Evolutionary conservation across 2,113 vertebrate genomes (phyloP).

Genomic region (Lepus europaeus): DNA sequence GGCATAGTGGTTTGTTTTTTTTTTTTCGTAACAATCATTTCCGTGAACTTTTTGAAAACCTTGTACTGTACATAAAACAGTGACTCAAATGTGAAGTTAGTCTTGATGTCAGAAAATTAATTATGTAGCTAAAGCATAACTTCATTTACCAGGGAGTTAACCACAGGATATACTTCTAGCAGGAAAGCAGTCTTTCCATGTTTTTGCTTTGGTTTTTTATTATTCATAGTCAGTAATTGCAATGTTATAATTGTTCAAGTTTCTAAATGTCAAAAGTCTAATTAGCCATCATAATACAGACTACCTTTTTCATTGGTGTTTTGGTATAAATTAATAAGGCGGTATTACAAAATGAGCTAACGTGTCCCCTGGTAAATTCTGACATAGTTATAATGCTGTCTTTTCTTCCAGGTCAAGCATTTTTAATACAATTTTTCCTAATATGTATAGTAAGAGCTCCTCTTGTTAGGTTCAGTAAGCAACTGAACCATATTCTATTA

Average conservation of each 20-base stretch:
- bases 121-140: neutral
- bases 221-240: conserved; percentile 55
- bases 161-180: neutral
- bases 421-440: conserved; percentile 68
- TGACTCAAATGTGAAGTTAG: neutral
- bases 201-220: neutral
- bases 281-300: conserved; percentile 64
- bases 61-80: neutral
- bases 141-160: conserved; percentile 58
- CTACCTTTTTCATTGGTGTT: conserved; percentile 70
- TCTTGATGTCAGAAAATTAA: neutral
- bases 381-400: conserved; percentile 52
- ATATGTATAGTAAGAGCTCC: neutral
- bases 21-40: too few relatives aligned
- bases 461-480: conserved; percentile 54
- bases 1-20: too few relatives aligned
- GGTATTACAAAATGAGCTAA: conserved; percentile 51
- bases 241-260: conserved; percentile 30
- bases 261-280: conserved; percentile 58
- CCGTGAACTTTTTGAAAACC: too few relatives aligned
- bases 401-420: conserved; percentile 67
- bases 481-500: conserved; percentile 52
- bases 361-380: conserved; percentile 60
- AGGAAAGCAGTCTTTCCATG: conserved; percentile 54
- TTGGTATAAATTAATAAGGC: conserved; percentile 36